Conservation (phyloP, 2,888 invertebrate species). For the Nysson spinosus region DNA sequence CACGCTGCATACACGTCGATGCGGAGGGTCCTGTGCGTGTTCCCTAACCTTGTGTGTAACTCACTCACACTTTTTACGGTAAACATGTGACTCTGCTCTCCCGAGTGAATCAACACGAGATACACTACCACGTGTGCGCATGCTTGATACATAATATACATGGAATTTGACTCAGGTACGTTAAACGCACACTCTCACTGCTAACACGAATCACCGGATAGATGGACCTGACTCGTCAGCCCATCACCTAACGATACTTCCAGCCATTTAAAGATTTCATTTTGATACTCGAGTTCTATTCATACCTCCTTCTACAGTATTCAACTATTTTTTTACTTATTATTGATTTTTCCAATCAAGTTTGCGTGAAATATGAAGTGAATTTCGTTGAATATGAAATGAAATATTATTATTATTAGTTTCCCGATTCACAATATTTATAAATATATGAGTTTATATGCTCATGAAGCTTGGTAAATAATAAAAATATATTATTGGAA, state of each 20-base stretch:
- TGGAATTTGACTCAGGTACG: constrained; percentile 58
- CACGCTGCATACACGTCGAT: constrained; percentile 39
- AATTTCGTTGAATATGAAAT: no score
- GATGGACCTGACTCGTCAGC: constrained; percentile 65
- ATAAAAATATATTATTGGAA: no score
- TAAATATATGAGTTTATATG: no score
- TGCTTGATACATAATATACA: constrained; percentile 35
- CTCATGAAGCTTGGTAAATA: no score
- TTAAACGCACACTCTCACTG: constrained; percentile 21
- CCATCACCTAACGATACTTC: constrained; percentile 59
- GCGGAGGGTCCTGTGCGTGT: constrained; percentile 31
- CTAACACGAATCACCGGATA: constrained; percentile 50
- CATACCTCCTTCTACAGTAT: no score
- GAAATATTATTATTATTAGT: no score
- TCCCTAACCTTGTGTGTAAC: not conserved
- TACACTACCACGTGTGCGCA: constrained; percentile 16
- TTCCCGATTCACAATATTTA: no score
- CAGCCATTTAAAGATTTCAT: constrained; percentile 59
- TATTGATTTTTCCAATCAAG: no score
- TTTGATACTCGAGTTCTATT: no score
- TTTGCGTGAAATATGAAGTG: no score
- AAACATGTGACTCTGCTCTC: constrained; percentile 13
- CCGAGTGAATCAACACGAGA: constrained; percentile 37
- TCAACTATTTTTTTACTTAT: not conserved
- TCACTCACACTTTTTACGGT: no score